Conservation (phyloP, 2,888 invertebrate species). For the Drosophila anomelani region DNA sequence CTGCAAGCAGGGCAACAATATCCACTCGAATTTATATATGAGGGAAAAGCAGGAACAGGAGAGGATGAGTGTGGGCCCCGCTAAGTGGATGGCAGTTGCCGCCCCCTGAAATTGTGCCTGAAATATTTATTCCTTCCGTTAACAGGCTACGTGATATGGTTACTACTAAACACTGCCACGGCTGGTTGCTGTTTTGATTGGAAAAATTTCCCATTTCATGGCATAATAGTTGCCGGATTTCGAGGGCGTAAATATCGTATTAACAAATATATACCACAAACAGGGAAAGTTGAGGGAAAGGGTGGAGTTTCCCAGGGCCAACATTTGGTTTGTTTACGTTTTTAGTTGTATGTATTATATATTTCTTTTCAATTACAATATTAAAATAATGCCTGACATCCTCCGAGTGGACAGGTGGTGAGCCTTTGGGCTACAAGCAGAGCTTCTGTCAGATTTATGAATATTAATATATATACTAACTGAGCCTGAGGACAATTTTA, state of each 20-base stretch:
- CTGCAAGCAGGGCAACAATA: conserved; percentile 2
- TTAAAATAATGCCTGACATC: conserved; percentile 33
- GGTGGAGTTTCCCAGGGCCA: neutral
- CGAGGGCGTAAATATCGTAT: conserved; percentile 41
- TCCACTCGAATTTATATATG: conserved; percentile 19
- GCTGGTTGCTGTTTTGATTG: conserved; percentile 56
- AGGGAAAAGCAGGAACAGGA: neutral
- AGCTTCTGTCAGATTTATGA: neutral
- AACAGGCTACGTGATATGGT: conserved; percentile 72
- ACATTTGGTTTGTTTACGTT: neutral
- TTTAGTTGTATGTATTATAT: neutral
- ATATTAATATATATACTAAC: neutral
- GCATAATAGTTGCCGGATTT: conserved; percentile 44
- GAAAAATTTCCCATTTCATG: conserved; percentile 54
- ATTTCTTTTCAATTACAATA: conserved; percentile 63
- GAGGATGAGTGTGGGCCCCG: neutral
- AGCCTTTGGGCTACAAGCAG: neutral
- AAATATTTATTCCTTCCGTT: conserved; percentile 75
- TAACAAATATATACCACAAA: conserved; percentile 44
- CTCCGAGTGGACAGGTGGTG: neutral
- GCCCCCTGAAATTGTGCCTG: conserved; percentile 68
- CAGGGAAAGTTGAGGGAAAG: neutral
- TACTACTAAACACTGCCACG: conserved; percentile 40
- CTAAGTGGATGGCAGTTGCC: conserved; percentile 66
- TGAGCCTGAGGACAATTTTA: neutral